Conservation (phyloP, 2,888 invertebrate species). For the Hoplodrina blanda region DNA sequence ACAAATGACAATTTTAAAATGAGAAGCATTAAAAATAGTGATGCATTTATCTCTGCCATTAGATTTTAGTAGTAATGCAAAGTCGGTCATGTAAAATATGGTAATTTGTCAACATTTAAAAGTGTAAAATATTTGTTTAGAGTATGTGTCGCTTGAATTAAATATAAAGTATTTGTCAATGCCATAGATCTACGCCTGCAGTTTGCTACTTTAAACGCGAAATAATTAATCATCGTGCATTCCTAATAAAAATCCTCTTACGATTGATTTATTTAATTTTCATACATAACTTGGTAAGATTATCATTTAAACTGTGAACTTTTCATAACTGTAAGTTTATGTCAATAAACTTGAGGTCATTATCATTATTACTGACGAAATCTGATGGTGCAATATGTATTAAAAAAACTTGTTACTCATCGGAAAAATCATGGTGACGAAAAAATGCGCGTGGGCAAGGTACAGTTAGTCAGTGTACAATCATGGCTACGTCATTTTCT, state of each 20-base stretch:
- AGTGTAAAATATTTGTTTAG: slow-evolving; percentile 41
- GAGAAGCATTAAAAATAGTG: slow-evolving; percentile 55
- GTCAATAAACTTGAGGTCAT: slow-evolving; percentile 71
- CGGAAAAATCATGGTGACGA: slow-evolving; percentile 68
- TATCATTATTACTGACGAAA: slow-evolving; percentile 57
- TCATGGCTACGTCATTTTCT: slow-evolving; percentile 69
- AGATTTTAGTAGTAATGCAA: slow-evolving; percentile 57
- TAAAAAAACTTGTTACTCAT: slow-evolving; percentile 77
- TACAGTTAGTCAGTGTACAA: slow-evolving; percentile 76
- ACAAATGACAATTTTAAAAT: slow-evolving; percentile 73
- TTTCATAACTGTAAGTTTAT: slow-evolving; percentile 59
- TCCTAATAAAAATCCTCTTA: slow-evolving; percentile 22
- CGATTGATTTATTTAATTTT: slow-evolving; percentile 6
- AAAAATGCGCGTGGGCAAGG: slow-evolving; percentile 79
- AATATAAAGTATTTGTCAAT: slow-evolving; percentile 44
- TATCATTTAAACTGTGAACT: slow-evolving; percentile 22
- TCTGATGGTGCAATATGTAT: slow-evolving; percentile 71
- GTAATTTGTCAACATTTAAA: slow-evolving; percentile 57
- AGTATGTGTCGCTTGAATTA: slow-evolving; percentile 21
- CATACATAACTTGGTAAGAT: slow-evolving; percentile 9
- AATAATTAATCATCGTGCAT: slow-evolving; percentile 12
- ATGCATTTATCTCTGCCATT: slow-evolving; percentile 51
- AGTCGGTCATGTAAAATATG: slow-evolving; percentile 41
- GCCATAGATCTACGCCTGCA: slow-evolving; percentile 26
- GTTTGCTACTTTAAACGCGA: slow-evolving; percentile 41